Base-by-base conservation (phyloP, 2,113 vertebrate genomes). In the Silurus glanis region DNA sequence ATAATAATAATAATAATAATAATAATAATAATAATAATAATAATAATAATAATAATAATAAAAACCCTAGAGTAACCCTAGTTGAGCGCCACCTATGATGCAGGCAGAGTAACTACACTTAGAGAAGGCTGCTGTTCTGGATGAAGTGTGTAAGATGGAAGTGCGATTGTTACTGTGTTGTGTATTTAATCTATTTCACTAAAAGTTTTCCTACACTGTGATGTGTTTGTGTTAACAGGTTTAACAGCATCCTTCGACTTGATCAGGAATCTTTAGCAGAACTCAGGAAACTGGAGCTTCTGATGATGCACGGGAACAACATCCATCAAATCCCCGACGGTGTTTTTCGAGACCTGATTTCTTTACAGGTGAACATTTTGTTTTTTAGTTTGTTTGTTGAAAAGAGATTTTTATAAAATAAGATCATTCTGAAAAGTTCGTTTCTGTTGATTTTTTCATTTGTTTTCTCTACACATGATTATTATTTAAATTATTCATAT, bases 241-340 rank as follows among this genome's bases (percentile, higher is more conserved):
- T 98, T 88, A 99, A 99, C 90, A 97, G 95, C 89, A 98, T 99
- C 89, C 95, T 93, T 87, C 92, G 93, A 49, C 90, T 99, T 87
- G 90, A 93, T 0, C 94, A 95, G 64, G 93, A 88, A 37, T 97
- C 97, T 0, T 94, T 99, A 80, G 86, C 92, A 13, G 97, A 97
- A 58, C 93, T 99, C 25, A 91, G 87, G 76, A 96, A 92, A 88
- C 88, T 96, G 88, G 96, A 98, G 90, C 94, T 99, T 25, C 96
- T 99, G 0, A 96, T 99, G 96, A 94, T 99, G 83, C 98, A 99
- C 66, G 96, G 97, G 64, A 99, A 99, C 88, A 95, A 97, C 85
- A 95, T 99, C 82, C 94, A 96, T 53, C 93, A 92, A 37, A 94
- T 99, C 88, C 96, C 96, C 0, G 93, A 96, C 0, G 94, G 91